Conservation (phyloP, 1,140 invertebrate species). For the Trichomalopsis sarcophagae region DNA sequence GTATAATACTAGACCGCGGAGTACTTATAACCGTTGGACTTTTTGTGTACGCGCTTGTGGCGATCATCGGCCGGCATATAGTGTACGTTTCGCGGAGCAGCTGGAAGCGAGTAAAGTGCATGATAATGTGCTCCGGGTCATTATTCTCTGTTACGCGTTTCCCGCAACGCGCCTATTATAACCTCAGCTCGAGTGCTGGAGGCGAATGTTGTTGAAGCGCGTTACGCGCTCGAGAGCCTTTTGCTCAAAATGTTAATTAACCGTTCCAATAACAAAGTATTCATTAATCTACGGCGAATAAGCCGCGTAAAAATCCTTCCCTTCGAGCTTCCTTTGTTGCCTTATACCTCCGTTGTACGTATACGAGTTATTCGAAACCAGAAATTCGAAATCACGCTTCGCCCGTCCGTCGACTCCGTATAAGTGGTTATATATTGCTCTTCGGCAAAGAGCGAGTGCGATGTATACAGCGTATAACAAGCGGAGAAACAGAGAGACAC, state of each 20-base stretch:
- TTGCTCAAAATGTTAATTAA: neutral
- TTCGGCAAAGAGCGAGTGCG: neutral
- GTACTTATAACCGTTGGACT: no score
- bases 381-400: conserved; percentile 29
- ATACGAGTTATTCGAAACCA: neutral
- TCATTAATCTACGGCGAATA: neutral
- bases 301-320: neutral
- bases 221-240: neutral
- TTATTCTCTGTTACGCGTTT: neutral
- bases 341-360: neutral
- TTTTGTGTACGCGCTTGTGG: no score
- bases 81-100: no score
- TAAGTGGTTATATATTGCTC: neutral
- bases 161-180: neutral
- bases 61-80: no score
- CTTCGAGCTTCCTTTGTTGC: neutral
- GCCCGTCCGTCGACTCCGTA: neutral
- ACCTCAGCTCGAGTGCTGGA: neutral
- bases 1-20: no score
- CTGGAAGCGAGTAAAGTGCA: neutral
- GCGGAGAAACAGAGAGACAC: neutral
- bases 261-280: neutral
- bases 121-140: neutral
- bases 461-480: neutral
- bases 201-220: neutral